phyloP scores from a whole-genome alignment of 2,888 invertebrate species.

The Myopa tessellatipennis region DNA sequence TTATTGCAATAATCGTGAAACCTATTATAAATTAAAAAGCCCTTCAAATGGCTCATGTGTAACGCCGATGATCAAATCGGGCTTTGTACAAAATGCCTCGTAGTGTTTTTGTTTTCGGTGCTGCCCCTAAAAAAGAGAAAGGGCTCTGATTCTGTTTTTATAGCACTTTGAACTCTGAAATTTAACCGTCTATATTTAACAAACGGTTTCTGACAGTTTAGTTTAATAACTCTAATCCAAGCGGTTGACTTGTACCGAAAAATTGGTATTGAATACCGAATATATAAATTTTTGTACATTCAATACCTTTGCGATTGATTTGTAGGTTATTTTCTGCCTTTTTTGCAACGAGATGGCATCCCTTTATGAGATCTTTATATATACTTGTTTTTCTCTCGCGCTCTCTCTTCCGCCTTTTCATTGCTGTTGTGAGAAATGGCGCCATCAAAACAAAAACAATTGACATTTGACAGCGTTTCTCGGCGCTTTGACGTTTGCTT shows the following conservation, averaged over 20 bases:
- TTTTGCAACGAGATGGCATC: not conserved
- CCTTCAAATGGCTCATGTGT: too few species aligned
- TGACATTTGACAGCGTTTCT: slow-evolving; percentile 33
- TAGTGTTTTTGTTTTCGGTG: not conserved
- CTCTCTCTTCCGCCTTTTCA: slow-evolving; percentile 32
- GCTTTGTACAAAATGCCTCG: not conserved
- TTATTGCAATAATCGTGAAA: too few species aligned
- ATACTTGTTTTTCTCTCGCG: slow-evolving; percentile 44
- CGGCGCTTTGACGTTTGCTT: slow-evolving; percentile 41
- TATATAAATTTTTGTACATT: too few species aligned
- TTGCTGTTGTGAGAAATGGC: slow-evolving; percentile 6
- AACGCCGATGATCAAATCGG: too few species aligned
- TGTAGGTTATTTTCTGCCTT: too few species aligned
- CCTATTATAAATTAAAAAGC: too few species aligned
- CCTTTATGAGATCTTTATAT: not conserved
- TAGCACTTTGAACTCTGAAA: not conserved
- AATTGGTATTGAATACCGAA: too few species aligned
- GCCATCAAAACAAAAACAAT: slow-evolving; percentile 40
- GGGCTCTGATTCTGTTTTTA: not conserved
- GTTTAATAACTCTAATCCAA: too few species aligned
- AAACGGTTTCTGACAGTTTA: too few species aligned
- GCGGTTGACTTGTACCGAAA: too few species aligned
- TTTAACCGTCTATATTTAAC: too few species aligned
- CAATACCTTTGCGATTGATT: too few species aligned
- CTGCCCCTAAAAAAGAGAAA: not conserved